Conservation (phyloP, 2,888 invertebrate species). For the Pachymerium ferrugineum region DNA sequence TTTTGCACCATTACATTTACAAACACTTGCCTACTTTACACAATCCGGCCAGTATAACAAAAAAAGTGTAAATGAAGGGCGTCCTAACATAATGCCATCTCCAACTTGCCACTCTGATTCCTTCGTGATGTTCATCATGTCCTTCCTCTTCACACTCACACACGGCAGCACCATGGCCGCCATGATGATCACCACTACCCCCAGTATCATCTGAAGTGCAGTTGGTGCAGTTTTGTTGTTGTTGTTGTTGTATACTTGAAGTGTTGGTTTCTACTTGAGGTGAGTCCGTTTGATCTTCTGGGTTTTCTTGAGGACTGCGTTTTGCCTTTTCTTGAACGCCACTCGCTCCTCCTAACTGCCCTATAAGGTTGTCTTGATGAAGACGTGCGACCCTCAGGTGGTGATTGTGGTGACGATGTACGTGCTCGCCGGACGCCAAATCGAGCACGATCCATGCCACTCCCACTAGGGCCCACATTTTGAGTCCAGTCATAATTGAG, state of each 20-base stretch:
- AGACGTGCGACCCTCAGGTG: not conserved
- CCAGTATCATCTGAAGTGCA: not conserved
- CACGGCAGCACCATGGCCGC: not conserved
- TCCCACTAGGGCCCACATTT: not conserved
- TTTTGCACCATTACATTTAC: not conserved
- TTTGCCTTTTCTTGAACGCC: not conserved
- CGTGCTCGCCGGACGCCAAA: not conserved
- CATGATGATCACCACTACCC: not conserved
- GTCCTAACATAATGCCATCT: conserved; percentile 48
- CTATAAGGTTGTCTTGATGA: not conserved
- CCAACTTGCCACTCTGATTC: conserved; percentile 45
- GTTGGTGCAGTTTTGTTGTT: not conserved
- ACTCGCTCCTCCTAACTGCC: not conserved
- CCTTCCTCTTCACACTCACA: not conserved
- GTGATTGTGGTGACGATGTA: not conserved
- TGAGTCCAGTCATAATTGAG: not conserved
- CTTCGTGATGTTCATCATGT: conserved; percentile 33
- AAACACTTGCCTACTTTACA: conserved; percentile 51
- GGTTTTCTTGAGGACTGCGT: not conserved
- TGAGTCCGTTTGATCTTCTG: not conserved
- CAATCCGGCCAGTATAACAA: conserved; percentile 51
- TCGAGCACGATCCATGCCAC: not conserved
- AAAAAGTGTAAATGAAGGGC: conserved; percentile 50
- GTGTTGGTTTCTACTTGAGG: not conserved
- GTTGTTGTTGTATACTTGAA: too few relatives aligned